phyloP scores from a whole-genome alignment of 64 coral and sea anemone species.

The Montipora capricornis region DNA sequence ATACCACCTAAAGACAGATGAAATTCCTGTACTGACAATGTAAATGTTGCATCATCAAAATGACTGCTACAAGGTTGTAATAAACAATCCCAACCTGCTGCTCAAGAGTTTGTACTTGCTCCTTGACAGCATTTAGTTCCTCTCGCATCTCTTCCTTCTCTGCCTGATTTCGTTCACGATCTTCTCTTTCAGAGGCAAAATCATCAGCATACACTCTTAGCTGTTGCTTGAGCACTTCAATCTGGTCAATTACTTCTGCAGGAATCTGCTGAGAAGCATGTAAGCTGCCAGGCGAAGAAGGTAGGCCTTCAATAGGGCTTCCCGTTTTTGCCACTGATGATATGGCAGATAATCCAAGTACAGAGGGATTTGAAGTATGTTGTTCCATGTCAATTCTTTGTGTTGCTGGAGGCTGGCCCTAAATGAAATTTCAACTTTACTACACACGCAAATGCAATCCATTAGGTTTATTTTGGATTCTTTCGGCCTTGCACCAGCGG shows the following conservation, averaged over 20 bases:
- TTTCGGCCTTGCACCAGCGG: no score
- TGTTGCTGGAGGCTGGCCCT: not conserved
- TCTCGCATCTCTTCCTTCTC: slow-evolving; percentile 84
- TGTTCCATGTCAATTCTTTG: not conserved
- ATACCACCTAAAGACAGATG: no score
- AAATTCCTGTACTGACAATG: no score
- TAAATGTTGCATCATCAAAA: not conserved
- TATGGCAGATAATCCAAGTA: not conserved
- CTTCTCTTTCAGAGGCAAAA: slow-evolving; percentile 79
- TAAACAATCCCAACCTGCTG: slow-evolving; percentile 69
- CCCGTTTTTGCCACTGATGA: not conserved
- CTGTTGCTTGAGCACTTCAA: slow-evolving; percentile 96
- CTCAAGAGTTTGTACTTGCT: slow-evolving; percentile 67
- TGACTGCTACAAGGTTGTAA: not conserved
- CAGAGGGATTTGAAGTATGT: not conserved
- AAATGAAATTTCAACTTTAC: no score
- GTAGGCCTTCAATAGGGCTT: not conserved
- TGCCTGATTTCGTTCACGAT: slow-evolving; percentile 88
- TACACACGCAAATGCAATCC: no score
- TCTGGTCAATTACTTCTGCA: slow-evolving; percentile 75
- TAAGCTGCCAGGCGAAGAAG: not conserved
- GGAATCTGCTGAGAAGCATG: slow-evolving; percentile 2
- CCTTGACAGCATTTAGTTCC: slow-evolving; percentile 70
- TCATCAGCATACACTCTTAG: slow-evolving; percentile 93
- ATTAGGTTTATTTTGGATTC: no score